These are phyloP conservation scores for Athalia circularis DNA, from an alignment of 2,888 invertebrate species.

Conservation along the genomic window DNA sequence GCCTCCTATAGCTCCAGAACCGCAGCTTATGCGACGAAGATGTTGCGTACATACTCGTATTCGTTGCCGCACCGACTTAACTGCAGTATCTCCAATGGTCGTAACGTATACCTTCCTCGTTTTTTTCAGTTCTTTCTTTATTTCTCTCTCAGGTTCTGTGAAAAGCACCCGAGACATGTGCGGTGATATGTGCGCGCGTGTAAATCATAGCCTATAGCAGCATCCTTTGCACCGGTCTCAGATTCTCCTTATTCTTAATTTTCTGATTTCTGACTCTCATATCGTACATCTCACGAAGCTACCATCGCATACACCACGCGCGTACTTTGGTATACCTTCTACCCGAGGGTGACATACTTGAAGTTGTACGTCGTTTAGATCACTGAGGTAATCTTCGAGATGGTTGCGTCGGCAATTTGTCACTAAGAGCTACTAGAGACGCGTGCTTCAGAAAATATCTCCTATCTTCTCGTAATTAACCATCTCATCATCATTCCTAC, in stretches of 20 bases:
- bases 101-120: conserved; percentile 13
- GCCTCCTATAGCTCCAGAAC: conserved; percentile 18
- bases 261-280: conserved; percentile 37
- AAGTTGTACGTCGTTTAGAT: conserved; percentile 34
- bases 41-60: no score
- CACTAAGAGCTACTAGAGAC: neutral
- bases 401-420: conserved; percentile 44
- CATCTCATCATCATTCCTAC: neutral
- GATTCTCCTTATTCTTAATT: conserved; percentile 37
- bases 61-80: no score
- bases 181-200: conserved; percentile 28
- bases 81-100: neutral
- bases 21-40: conserved; percentile 1
- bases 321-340: neutral
- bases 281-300: conserved; percentile 12
- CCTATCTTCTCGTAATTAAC: conserved; percentile 22
- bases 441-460: conserved; percentile 19
- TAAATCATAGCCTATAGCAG: conserved; percentile 34
- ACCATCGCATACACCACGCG: conserved; percentile 2
- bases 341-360: conserved; percentile 4
- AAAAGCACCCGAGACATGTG: conserved; percentile 38
- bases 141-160: conserved; percentile 21
- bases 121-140: conserved; percentile 6
- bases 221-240: neutral
- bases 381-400: conserved; percentile 44